Evolutionary conservation across 2,888 invertebrate species (phyloP).

Genomic region (Cyclophora albipunctata): DNA sequence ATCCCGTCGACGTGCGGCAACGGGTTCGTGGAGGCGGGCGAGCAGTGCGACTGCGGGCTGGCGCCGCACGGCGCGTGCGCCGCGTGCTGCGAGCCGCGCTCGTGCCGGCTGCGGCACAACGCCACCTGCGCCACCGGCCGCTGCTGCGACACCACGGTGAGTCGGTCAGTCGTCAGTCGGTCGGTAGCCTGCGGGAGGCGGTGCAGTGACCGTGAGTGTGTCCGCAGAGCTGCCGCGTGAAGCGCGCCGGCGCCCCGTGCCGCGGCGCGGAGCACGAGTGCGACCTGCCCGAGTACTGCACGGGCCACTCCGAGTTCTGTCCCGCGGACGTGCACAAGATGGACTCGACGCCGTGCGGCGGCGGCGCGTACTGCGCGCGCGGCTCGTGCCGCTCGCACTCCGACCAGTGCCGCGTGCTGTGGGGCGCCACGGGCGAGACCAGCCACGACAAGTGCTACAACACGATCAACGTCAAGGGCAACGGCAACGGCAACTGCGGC

Average conservation of each 20-base stretch:
- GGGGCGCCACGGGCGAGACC: slow-evolving; percentile 93
- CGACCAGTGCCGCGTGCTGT: slow-evolving; percentile 93
- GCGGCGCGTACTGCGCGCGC: slow-evolving; percentile 84
- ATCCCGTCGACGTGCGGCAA: slow-evolving; percentile 86
- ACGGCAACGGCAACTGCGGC: slow-evolving; percentile 94
- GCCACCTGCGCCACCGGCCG: slow-evolving; percentile 96
- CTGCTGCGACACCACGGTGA: slow-evolving; percentile 87
- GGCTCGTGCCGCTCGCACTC: too few species aligned
- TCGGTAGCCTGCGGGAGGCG: slow-evolving; percentile 6
- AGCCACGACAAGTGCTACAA: slow-evolving; percentile 89
- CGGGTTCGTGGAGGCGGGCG: slow-evolving; percentile 96
- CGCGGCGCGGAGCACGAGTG: slow-evolving; percentile 90
- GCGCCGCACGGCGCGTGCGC: slow-evolving; percentile 81
- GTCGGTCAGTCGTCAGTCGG: not conserved
- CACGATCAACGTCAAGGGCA: slow-evolving; percentile 84
- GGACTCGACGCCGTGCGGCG: slow-evolving; percentile 86
- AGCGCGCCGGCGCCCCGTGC: slow-evolving; percentile 85
- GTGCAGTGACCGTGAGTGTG: not conserved
- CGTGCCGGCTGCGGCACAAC: slow-evolving; percentile 90
- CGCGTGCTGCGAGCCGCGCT: slow-evolving; percentile 88
- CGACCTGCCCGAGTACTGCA: slow-evolving; percentile 96
- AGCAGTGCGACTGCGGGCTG: slow-evolving; percentile 96
- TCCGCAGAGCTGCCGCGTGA: slow-evolving; percentile 83
- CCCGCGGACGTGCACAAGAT: slow-evolving; percentile 92
- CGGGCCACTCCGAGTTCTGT: slow-evolving; percentile 94